Conservation (phyloP, 2,888 invertebrate species). For the Trichopoda pennipes region DNA sequence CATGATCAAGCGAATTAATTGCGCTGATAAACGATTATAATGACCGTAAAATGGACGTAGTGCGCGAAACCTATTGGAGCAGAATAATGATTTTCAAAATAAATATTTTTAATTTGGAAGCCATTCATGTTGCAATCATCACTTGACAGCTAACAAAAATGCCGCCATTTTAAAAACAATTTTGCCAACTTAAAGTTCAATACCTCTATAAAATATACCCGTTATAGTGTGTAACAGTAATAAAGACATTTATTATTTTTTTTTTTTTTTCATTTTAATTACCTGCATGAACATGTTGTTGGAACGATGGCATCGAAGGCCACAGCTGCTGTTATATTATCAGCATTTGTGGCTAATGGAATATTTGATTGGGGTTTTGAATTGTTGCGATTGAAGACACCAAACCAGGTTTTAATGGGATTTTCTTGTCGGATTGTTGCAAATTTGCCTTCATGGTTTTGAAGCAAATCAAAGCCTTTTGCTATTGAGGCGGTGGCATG, state of each 20-base stretch:
- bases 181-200: too few species aligned
- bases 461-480: conserved; percentile 39
- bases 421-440: conserved; percentile 73
- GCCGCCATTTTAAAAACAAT: too few species aligned
- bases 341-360: conserved; percentile 73
- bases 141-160: too few species aligned
- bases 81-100: too few species aligned
- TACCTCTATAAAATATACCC: too few species aligned
- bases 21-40: too few species aligned
- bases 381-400: conserved; percentile 84
- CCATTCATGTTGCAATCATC: too few species aligned
- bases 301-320: conserved; percentile 68
- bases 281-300: conserved; percentile 77
- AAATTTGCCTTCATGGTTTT: conserved; percentile 43
- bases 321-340: conserved; percentile 18
- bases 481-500: conserved; percentile 36
- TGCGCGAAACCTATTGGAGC: too few species aligned
- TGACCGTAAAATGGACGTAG: too few species aligned
- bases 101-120: too few species aligned
- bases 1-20: too few species aligned
- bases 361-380: conserved; percentile 79
- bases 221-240: conserved; percentile 7
- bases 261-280: conserved; percentile 23
- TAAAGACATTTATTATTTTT: conserved; percentile 11
- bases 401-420: conserved; percentile 83